Evolutionary conservation across 2,113 vertebrate genomes (phyloP).

Genomic region (Gallinago media): DNA sequence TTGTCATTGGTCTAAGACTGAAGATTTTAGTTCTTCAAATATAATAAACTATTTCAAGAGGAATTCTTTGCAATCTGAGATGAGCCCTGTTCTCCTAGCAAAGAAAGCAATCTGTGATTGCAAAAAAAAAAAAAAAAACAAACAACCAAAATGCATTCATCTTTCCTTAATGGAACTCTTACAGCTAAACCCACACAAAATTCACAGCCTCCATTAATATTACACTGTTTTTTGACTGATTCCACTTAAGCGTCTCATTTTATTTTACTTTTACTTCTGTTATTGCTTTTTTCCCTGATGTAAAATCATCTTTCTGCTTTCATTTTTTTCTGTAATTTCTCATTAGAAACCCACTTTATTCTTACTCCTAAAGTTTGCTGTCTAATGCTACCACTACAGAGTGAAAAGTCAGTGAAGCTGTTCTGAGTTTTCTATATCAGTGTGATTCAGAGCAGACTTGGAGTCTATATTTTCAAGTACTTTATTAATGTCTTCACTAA

Average conservation of each 20-base stretch:
- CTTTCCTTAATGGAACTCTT: not conserved
- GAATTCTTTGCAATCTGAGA: not conserved
- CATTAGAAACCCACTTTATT: not conserved
- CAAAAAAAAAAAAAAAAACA: not conserved
- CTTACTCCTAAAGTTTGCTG: not conserved
- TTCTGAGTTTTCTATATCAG: not conserved
- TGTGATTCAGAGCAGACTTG: not conserved
- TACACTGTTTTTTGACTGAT: not conserved
- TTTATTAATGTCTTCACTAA: not conserved
- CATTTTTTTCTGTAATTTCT: not conserved
- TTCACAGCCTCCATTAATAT: not conserved
- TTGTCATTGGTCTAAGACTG: not conserved
- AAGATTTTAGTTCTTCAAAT: not conserved
- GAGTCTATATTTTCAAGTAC: not conserved
- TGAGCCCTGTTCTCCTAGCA: not conserved
- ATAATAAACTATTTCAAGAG: not conserved
- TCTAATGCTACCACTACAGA: not conserved
- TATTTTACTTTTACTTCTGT: conserved; percentile 14
- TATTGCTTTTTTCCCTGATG: not conserved
- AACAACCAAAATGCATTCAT: not conserved
- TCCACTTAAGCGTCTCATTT: not conserved
- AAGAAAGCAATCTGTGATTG: not conserved
- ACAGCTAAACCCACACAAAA: not conserved
- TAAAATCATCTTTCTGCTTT: not conserved
- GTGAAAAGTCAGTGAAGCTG: not conserved